Conservation (phyloP, 1,140 invertebrate species). For the Dufourea novaeangliae region DNA sequence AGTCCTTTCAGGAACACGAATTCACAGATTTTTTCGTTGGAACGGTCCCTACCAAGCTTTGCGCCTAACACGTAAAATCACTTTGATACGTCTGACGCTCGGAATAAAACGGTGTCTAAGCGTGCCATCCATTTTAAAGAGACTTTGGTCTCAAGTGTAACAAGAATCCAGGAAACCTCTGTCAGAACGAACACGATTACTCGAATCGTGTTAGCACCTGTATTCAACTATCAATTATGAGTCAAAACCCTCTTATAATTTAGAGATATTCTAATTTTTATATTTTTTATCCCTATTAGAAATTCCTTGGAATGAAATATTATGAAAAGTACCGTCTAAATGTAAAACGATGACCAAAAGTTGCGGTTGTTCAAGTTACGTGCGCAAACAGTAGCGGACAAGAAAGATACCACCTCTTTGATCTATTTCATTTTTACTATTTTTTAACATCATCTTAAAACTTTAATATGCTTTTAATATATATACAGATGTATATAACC, state of each 20-base stretch:
- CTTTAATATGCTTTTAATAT: no score
- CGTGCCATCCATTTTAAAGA: not conserved
- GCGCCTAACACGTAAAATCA: slow-evolving; percentile 23
- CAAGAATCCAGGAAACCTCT: not conserved
- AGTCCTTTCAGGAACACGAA: slow-evolving; percentile 20
- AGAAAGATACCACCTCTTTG: no score
- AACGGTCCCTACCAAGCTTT: slow-evolving; percentile 4
- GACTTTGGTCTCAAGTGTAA: slow-evolving; percentile 5
- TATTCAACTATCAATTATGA: not conserved
- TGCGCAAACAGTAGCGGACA: not conserved
- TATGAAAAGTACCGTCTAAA: not conserved
- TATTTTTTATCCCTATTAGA: no score
- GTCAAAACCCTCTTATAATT: no score
- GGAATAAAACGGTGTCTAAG: slow-evolving; percentile 16
- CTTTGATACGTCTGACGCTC: slow-evolving; percentile 23
- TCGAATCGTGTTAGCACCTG: not conserved
- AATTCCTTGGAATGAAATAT: no score
- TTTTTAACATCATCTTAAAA: no score
- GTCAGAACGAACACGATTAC: not conserved
- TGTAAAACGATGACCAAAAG: not conserved
- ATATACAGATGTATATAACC: no score
- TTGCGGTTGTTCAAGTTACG: not conserved
- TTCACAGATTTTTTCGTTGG: slow-evolving; percentile 6
- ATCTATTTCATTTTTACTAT: no score
- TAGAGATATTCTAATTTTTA: no score